Base-by-base conservation (phyloP, 2,888 invertebrate genomes). In the Eristalis tenax region DNA sequence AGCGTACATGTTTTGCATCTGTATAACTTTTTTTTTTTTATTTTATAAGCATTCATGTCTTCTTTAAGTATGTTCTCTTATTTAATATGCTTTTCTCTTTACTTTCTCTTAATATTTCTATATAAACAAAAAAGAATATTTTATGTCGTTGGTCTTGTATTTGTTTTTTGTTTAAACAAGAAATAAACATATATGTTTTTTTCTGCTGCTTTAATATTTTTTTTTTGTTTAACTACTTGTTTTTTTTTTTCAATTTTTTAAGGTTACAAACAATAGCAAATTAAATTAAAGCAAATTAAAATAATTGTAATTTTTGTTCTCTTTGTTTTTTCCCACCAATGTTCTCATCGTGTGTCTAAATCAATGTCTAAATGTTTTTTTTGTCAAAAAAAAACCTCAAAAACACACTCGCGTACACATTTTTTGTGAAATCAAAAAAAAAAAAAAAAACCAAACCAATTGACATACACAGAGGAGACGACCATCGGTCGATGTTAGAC, bases 401-500 rank as follows among this genome's bases (percentile, higher is more conserved):
- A 57, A 57, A 57, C 26, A 59, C 18, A 15, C 26, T 23, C 61
- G 35, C 40, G 35, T 40, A 64, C 4, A 4, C 15, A 38, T 38
- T 57, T 61, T 68, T 69, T 22, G 40, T 5, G 26, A 10, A 4
- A 65, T 18, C 35, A 61, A 18, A 64, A 59, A 56, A 32, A 78
- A 68, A 2, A 57, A 38, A 59, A 65, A n/a, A 79, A 82, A 26
- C n/a, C 26, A 26, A 26, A 2, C 26, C 26, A 26, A 10, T 32
- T 32, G 32, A 82, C 70, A 68, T 85, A 75, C 92, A 91, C 92
- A 96, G 96, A 94, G 96, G 92, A 96, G 98, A 92, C 95, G 98
- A 92, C 97, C 98, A 91, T 98, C 98, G 90, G 95, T 97, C 90
- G 98, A 98, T 94, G 96, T 97, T 89, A 95, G 98, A 91, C 95